These are phyloP conservation scores for Bombus sylvicola DNA, from an alignment of 1,140 invertebrate species.

Conservation along the genomic window DNA sequence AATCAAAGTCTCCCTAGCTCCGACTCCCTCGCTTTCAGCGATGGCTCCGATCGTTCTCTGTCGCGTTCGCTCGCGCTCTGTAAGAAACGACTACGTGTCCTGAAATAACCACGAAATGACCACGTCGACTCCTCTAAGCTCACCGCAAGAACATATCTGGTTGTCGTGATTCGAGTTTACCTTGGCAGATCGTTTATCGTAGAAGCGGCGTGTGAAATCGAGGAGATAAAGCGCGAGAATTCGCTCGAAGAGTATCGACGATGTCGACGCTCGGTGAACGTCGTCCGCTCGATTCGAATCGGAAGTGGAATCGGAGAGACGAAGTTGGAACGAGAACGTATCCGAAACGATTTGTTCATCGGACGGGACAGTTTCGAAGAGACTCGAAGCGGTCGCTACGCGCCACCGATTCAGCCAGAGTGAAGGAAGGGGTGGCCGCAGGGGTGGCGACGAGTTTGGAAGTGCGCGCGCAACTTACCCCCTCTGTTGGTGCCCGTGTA, in stretches of 20 bases:
- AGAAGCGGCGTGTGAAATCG: no score
- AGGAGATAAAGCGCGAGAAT: no score
- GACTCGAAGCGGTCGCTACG: neutral
- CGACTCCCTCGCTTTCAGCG: conserved; percentile 25
- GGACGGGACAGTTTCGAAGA: neutral
- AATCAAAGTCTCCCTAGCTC: conserved; percentile 20
- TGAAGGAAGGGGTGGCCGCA: neutral
- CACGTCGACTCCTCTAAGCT: no score
- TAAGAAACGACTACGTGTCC: no score
- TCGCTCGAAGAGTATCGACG: no score
- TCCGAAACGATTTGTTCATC: neutral
- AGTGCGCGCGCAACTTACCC: conserved; percentile 77
- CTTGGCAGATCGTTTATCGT: no score
- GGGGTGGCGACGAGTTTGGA: conserved; percentile 61
- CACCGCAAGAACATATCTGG: no score
- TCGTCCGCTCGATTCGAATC: no score
- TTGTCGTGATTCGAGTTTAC: no score
- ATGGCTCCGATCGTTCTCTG: conserved; percentile 11
- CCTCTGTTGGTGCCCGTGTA: conserved; percentile 60
- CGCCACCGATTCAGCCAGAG: neutral
- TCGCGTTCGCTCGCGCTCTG: no score
- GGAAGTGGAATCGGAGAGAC: neutral
- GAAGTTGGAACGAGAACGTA: neutral
- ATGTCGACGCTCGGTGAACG: no score
- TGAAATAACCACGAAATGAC: no score